Evolutionary conservation across 1,140 invertebrate genomes (phyloP).

Genomic region (Cotesia vestalis): DNA sequence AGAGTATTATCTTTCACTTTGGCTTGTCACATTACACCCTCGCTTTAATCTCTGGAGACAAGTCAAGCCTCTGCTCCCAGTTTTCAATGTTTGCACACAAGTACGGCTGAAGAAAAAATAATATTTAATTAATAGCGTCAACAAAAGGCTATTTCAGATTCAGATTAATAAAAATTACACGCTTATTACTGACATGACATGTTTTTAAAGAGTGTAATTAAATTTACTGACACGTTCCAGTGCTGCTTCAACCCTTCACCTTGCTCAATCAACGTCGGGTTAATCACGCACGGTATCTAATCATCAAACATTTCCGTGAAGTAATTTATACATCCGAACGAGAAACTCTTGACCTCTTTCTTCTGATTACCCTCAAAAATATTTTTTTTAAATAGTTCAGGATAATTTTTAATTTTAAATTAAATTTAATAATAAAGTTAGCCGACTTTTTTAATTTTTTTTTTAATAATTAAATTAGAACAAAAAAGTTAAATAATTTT

Average conservation of each 20-base stretch:
- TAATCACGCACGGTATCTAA: slow-evolving; percentile 46
- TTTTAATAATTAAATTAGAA: background rate
- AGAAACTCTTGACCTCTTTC: slow-evolving; percentile 1
- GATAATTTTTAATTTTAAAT: too few relatives aligned
- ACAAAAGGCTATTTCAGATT: too few relatives aligned
- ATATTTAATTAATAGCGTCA: background rate
- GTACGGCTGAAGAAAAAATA: background rate
- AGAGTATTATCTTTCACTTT: slow-evolving; percentile 1
- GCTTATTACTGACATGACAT: background rate
- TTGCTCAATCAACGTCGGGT: slow-evolving; percentile 18
- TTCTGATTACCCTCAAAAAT: background rate
- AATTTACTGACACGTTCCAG: slow-evolving; percentile 1
- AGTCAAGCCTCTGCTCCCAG: background rate
- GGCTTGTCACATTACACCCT: background rate
- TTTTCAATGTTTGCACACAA: too few relatives aligned
- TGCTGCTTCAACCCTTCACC: background rate
- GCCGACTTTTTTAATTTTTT: background rate
- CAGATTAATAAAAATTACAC: too few relatives aligned
- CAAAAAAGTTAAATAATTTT: too few relatives aligned
- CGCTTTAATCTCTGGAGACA: background rate
- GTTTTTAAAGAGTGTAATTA: background rate
- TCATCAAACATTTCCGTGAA: slow-evolving; percentile 45
- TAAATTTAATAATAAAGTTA: too few relatives aligned
- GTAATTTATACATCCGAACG: background rate
- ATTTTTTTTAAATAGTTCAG: too few relatives aligned